Evolutionary conservation across 2,888 invertebrate species (phyloP).

Genomic region (Leptinotarsa juncta): DNA sequence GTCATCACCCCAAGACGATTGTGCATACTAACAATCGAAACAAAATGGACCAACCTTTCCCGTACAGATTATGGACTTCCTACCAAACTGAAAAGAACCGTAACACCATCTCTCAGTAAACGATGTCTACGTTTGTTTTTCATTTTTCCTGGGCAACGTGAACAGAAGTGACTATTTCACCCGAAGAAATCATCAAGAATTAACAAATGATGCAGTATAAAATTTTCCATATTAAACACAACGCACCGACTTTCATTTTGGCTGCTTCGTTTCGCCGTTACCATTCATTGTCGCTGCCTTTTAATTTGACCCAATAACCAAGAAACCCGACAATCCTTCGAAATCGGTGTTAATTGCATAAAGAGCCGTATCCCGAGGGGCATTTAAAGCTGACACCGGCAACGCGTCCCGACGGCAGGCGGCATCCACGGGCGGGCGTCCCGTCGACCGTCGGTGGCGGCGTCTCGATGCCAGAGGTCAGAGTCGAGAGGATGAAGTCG

Average conservation of each 20-base stretch:
- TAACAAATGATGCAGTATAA: too few species aligned
- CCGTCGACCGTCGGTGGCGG: conserved; percentile 9
- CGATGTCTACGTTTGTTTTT: too few species aligned
- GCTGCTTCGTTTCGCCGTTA: background rate
- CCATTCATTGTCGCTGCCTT: background rate
- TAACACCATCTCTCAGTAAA: too few species aligned
- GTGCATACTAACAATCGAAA: too few species aligned
- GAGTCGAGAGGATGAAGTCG: conserved; percentile 27
- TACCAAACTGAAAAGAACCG: too few species aligned
- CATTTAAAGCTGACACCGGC: conserved; percentile 50
- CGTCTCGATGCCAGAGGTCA: conserved; percentile 35
- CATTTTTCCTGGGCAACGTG: too few species aligned
- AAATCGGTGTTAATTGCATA: conserved; percentile 44
- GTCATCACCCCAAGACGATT: too few species aligned
- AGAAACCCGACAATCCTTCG: conserved; percentile 34
- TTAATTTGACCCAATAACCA: conserved; percentile 25
- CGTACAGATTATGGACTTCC: too few species aligned
- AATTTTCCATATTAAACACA: background rate
- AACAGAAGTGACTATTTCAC: too few species aligned
- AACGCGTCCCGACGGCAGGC: conserved; percentile 53
- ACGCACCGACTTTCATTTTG: background rate
- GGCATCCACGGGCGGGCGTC: conserved; percentile 19
- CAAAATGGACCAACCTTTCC: too few species aligned
- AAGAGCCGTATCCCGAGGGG: conserved; percentile 42
- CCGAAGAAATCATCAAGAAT: too few species aligned